Percentiles rank a stretch among this genome's conserved stretches.
phyloP scores from a whole-genome alignment of 2,888 invertebrate genomes.

The Agrenia bidenticulata region DNA sequence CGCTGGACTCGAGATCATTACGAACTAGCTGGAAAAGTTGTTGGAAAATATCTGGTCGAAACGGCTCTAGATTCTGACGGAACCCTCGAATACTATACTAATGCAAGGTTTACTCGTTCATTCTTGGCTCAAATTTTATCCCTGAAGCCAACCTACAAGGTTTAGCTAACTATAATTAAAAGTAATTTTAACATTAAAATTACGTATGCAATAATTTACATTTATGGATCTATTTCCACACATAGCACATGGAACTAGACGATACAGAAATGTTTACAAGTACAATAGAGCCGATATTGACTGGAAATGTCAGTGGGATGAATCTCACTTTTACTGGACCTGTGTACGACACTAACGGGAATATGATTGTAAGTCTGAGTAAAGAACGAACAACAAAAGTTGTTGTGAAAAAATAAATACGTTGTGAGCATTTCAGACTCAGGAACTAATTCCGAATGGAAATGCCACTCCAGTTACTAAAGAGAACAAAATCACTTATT shows the following conservation, averaged over 20 bases:
- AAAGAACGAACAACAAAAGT: too few relatives aligned
- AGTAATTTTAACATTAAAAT: too few relatives aligned
- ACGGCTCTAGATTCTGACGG: constrained; percentile 80
- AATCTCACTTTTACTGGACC: constrained; percentile 87
- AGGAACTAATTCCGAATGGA: constrained; percentile 82
- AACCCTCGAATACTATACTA: constrained; percentile 8
- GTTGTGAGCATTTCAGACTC: constrained; percentile 59
- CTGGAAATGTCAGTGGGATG: constrained; percentile 77
- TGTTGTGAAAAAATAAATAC: too few relatives aligned
- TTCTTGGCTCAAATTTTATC: constrained; percentile 93
- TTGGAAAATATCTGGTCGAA: constrained; percentile 93
- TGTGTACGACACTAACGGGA: constrained; percentile 74
- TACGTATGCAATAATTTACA: background rate
- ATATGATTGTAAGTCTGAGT: constrained; percentile 18
- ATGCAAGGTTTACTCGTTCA: constrained; percentile 74
- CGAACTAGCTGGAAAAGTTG: constrained; percentile 89
- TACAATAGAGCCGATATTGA: constrained; percentile 87
- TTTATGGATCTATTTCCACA: constrained; percentile 51
- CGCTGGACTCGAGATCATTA: constrained; percentile 75
- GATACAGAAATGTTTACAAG: constrained; percentile 89
- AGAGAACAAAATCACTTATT: constrained; percentile 73
- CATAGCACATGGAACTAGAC: constrained; percentile 88
- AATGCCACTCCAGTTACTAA: constrained; percentile 72
- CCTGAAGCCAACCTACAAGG: constrained; percentile 70
- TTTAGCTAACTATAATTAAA: too few relatives aligned